phyloP scores from a whole-genome alignment of 2,797 vertebrate genomes.

The Synaphobranchus kaupii region DNA sequence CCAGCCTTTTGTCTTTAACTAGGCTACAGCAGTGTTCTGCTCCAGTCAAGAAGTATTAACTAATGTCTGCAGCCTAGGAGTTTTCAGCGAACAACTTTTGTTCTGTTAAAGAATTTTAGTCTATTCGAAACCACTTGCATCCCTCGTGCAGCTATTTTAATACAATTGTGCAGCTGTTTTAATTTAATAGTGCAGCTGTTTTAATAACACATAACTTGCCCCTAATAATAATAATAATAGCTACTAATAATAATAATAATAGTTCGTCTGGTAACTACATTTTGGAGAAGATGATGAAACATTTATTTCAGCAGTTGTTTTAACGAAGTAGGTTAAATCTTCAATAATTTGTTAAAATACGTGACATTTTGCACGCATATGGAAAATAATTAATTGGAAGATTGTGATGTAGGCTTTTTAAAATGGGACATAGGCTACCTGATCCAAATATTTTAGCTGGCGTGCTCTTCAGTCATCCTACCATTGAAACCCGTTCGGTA shows the following conservation, averaged over 20 bases:
- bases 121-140: neutral
- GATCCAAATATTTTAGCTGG: neutral
- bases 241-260: neutral
- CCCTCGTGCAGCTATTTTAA: neutral
- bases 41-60: neutral
- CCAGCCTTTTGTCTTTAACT: neutral
- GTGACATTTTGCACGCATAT: neutral
- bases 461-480: neutral
- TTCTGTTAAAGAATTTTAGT: neutral
- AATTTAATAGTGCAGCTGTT: neutral
- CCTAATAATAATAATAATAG: neutral
- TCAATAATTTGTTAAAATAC: neutral
- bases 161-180: neutral
- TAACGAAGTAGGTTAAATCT: neutral
- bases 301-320: neutral
- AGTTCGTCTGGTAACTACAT: neutral
- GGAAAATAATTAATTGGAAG: neutral
- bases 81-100: slow-evolving; percentile 1
- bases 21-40: neutral
- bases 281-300: neutral
- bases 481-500: neutral
- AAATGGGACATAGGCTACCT: neutral
- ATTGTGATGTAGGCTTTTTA: neutral
- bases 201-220: neutral
- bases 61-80: neutral